Percentiles rank a stretch among this genome's conserved stretches.
phyloP scores from a whole-genome alignment of 1,140 invertebrate species.

The Drosophila chauvacae region DNA sequence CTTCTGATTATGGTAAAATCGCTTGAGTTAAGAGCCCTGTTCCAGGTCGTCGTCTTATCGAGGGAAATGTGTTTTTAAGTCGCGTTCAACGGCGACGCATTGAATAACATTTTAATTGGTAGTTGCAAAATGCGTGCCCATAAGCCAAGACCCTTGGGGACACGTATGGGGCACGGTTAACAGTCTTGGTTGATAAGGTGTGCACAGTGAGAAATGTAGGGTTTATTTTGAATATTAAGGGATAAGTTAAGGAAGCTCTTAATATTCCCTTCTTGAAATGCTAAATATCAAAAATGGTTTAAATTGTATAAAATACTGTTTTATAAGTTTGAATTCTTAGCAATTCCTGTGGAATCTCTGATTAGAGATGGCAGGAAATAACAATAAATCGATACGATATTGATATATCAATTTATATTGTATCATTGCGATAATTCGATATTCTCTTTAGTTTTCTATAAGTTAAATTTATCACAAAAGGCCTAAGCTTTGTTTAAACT shows the following conservation, averaged over 20 bases:
- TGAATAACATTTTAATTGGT: slow-evolving; percentile 68
- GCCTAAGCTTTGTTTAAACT: too few relatives aligned
- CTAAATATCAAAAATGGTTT: neutral
- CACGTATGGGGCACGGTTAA: slow-evolving; percentile 32
- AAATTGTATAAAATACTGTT: neutral
- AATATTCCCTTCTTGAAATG: too few relatives aligned
- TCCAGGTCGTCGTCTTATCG: slow-evolving; percentile 48
- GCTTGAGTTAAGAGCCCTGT: slow-evolving; percentile 25
- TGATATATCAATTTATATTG: too few relatives aligned
- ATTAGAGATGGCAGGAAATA: too few relatives aligned
- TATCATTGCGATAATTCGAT: too few relatives aligned
- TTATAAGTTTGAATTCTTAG: neutral
- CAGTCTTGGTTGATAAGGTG: slow-evolving; percentile 38
- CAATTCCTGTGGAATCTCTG: too few relatives aligned
- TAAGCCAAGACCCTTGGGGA: slow-evolving; percentile 45
- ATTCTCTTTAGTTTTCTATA: too few relatives aligned
- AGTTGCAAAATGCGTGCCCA: slow-evolving; percentile 80
- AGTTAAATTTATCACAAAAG: too few relatives aligned
- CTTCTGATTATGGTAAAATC: slow-evolving; percentile 38
- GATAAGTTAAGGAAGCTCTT: too few relatives aligned
- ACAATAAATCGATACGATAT: neutral
- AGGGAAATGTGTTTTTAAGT: slow-evolving; percentile 53
- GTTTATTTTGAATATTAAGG: neutral
- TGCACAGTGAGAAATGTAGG: slow-evolving; percentile 4
- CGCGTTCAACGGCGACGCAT: slow-evolving; percentile 60